A percentile compares a stretch with the other conserved stretches of the same genome.
These are phyloP conservation scores for Oopsacas minuta DNA, from an alignment of 37 sponge, comb jelly and placozoan genomes.

Conservation along the genomic window DNA sequence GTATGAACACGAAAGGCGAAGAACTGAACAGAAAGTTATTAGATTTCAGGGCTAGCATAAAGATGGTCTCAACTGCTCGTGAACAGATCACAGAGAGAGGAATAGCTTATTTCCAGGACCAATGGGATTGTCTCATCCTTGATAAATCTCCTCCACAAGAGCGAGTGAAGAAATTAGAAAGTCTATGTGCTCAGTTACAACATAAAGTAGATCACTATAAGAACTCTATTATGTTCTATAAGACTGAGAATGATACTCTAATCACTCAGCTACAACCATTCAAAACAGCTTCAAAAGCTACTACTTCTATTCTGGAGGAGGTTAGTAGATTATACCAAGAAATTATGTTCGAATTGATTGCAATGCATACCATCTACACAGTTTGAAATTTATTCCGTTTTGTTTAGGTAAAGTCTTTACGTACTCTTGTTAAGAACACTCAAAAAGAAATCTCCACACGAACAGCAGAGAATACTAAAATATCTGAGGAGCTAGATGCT, in stretches of 20 bases:
- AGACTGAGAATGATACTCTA: neutral
- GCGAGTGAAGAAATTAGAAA: neutral
- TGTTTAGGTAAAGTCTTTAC: neutral
- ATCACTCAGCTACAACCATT: neutral
- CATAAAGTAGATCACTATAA: neutral
- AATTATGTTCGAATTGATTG: too few species aligned
- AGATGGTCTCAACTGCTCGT: conserved; percentile 9
- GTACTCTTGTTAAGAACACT: neutral
- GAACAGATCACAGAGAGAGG: neutral
- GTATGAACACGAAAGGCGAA: neutral
- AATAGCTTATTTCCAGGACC: neutral
- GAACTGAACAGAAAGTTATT: neutral
- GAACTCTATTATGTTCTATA: conserved; percentile 20
- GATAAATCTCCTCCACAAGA: neutral
- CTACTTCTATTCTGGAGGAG: neutral
- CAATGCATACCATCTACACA: too few species aligned
- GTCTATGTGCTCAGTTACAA: neutral
- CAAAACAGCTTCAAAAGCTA: conserved; percentile 7
- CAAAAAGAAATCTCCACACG: neutral
- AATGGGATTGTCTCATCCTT: neutral
- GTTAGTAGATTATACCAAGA: neutral
- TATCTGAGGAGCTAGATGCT: neutral
- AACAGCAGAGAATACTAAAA: neutral
- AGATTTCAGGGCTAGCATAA: neutral
- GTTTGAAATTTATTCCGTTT: too few species aligned